Base-by-base conservation (phyloP, 2,888 invertebrate genomes). In the Noctua pronuba region DNA sequence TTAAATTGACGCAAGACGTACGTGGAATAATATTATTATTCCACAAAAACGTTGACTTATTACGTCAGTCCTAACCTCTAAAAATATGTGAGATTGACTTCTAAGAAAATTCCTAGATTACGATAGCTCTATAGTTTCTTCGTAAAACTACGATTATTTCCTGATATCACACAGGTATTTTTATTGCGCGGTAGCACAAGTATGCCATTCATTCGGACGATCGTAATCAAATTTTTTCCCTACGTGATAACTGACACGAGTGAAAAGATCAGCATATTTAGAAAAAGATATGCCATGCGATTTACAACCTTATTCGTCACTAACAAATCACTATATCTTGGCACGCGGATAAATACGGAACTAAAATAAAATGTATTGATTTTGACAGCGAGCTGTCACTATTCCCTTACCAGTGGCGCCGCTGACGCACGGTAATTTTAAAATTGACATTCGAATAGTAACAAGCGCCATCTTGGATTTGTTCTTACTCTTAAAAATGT, bases 201-300 rank as follows among this genome's bases (percentile, higher is more conserved):
- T 77, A 81, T 77, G 62, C 71, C 73, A 74, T 84, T 81, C 81
- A 72, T 84, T 84, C 85, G 18, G 31, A 38, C 76, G 62, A 81
- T 65, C 73, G 84, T 84, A 83, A 84, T 84, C 81, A 83, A 65
- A 31, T 84, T 80, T 80, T 73, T 77, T 77, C 67, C 71, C 49
- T 71, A 76, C 81, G 71, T 77, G 73, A 41, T 81, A 81, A 65
- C 73, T 73, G 41, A 84, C 83, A 83, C 83, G 85, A 68, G 85
- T 84, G 35, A 38, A 77, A 71, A 73, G 84, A 80, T 83, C 83
- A 83, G 85, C 83, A 68, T 60, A 65, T 81, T 81, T 83, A 73
- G 13, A 77, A 77, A 83, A 44, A 4, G 13, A 13, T 21, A 24
- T 11, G 77, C 38, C 64, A 55, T 5, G 28, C 44, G 21, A 81